phyloP scores from a whole-genome alignment of 1,140 invertebrate species.

The Acyrthosiphon pisum region DNA sequence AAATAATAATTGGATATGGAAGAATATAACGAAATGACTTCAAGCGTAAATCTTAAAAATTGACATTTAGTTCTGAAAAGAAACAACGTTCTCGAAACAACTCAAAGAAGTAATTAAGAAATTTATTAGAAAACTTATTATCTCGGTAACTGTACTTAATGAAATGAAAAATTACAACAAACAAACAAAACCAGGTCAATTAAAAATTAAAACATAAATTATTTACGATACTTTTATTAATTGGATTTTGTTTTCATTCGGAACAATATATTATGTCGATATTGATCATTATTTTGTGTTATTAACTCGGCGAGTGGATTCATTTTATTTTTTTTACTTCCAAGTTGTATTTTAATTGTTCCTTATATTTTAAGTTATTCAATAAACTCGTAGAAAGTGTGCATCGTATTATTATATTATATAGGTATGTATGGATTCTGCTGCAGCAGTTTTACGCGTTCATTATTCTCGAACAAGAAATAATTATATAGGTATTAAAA shows the following conservation, averaged over 20 bases:
- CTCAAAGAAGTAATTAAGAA: slow-evolving; percentile 55
- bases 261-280: slow-evolving; percentile 23
- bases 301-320: neutral
- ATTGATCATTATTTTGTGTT: slow-evolving; percentile 43
- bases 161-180: slow-evolving; percentile 53
- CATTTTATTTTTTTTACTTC: neutral
- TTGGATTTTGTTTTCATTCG: slow-evolving; percentile 36
- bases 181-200: slow-evolving; percentile 48
- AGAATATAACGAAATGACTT: neutral
- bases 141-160: slow-evolving; percentile 53
- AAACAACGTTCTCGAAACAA: neutral
- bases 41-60: slow-evolving; percentile 39
- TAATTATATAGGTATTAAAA: neutral
- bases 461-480: neutral
- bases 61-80: slow-evolving; percentile 15
- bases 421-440: neutral
- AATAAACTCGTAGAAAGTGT: neutral
- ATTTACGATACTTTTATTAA: slow-evolving; percentile 41
- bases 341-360: slow-evolving; percentile 11
- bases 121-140: slow-evolving; percentile 57
- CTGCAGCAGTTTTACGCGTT: neutral
- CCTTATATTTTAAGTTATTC: slow-evolving; percentile 25
- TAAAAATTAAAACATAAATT: slow-evolving; percentile 51
- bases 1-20: neutral
- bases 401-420: neutral